These are phyloP conservation scores for Drosophila erecta DNA, from an alignment of 1,140 invertebrate species.

Conservation along the genomic window DNA sequence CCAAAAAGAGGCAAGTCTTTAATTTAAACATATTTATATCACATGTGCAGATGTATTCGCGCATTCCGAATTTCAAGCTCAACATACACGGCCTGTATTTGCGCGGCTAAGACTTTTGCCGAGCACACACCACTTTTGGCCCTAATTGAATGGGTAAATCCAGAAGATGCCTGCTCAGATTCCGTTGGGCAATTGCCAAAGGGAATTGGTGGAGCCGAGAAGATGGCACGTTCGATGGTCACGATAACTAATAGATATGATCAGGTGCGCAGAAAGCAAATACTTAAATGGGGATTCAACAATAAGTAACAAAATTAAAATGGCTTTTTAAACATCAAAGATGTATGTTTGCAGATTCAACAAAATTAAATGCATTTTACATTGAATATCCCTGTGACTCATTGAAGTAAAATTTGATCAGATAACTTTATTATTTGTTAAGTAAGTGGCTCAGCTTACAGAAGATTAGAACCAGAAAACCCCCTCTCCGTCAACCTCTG, in stretches of 20 bases:
- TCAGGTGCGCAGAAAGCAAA: constrained; percentile 4
- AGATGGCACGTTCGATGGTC: constrained; percentile 46
- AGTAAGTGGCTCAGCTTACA: too few species aligned
- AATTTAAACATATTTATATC: constrained; percentile 35
- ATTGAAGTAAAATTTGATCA: too few species aligned
- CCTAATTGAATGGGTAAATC: constrained; percentile 53
- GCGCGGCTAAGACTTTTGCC: constrained; percentile 17
- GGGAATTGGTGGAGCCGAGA: constrained; percentile 17
- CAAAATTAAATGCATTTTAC: too few species aligned
- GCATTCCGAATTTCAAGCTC: constrained; percentile 46
- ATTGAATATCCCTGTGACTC: too few species aligned
- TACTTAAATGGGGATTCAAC: neutral
- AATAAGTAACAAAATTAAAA: too few species aligned
- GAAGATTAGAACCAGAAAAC: neutral
- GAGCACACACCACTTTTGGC: constrained; percentile 36
- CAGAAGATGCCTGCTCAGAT: constrained; percentile 10
- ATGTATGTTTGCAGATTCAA: too few species aligned
- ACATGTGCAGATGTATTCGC: constrained; percentile 27
- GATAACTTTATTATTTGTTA: too few species aligned
- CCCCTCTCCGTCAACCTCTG: neutral
- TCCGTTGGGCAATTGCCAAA: constrained; percentile 36
- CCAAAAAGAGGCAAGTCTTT: constrained; percentile 8
- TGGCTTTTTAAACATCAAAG: too few species aligned
- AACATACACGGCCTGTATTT: constrained; percentile 17
- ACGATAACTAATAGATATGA: constrained; percentile 22